A percentile compares a stretch with the other conserved stretches of the same genome.
Evolutionary conservation across 2,888 invertebrate genomes (phyloP).

Genomic region (Criorhina ranunculi): DNA sequence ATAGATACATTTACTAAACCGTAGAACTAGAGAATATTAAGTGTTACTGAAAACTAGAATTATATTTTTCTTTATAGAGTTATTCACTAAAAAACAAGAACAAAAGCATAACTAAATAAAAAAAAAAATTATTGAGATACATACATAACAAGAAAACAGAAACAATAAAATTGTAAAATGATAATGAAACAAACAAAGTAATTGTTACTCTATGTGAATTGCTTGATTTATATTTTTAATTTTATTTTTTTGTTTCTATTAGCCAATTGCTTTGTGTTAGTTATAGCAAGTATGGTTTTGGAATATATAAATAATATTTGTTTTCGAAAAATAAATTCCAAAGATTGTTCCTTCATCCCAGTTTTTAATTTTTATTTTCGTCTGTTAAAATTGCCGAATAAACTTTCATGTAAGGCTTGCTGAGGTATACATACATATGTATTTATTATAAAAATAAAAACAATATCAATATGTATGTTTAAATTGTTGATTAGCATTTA

Average conservation of each 20-base stretch:
- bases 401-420: too few relatives aligned
- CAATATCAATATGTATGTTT: not conserved
- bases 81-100: constrained; percentile 49
- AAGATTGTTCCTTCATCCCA: constrained; percentile 25
- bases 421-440: not conserved
- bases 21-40: constrained; percentile 64
- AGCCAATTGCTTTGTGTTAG: constrained; percentile 23
- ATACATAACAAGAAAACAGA: constrained; percentile 12
- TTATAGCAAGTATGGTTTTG: constrained; percentile 12
- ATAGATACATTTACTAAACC: constrained; percentile 59
- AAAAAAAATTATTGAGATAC: constrained; percentile 30
- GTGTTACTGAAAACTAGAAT: constrained; percentile 67
- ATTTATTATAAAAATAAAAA: not conserved
- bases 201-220: constrained; percentile 26
- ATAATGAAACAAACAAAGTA: constrained; percentile 31
- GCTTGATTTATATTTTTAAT: constrained; percentile 2
- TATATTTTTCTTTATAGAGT: constrained; percentile 67
- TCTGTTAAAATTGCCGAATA: not conserved
- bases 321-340: constrained; percentile 28
- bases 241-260: not conserved
- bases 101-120: too few relatives aligned
- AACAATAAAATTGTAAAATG: constrained; percentile 16
- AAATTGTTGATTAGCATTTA: constrained; percentile 31
- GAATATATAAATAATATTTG: not conserved
- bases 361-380: not conserved